Conservation (phyloP, 2,888 invertebrate species). For the Drosophila picticornis region DNA sequence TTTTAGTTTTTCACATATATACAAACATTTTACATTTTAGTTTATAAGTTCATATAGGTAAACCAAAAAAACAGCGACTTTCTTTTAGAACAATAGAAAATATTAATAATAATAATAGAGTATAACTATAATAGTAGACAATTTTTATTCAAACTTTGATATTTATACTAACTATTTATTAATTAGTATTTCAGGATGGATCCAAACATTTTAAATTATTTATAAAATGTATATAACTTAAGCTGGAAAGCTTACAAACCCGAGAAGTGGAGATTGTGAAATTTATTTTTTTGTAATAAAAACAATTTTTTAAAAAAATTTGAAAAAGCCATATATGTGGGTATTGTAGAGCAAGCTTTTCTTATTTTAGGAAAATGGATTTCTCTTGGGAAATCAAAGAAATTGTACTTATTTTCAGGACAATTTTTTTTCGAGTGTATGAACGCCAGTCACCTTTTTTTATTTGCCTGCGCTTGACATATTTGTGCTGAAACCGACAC, state of each 20-base stretch:
- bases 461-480: conserved; percentile 79
- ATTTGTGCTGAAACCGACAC: conserved; percentile 76
- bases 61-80: background rate
- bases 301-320: background rate
- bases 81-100: background rate
- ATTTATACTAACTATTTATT: background rate
- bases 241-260: background rate
- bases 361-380: background rate
- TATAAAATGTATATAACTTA: background rate
- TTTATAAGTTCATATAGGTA: background rate
- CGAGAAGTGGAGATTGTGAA: background rate
- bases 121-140: background rate
- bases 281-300: background rate
- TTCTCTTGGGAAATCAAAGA: background rate
- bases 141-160: background rate
- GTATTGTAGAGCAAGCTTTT: background rate
- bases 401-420: background rate
- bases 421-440: background rate
- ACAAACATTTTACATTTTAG: background rate
- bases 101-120: background rate
- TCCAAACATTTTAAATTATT: background rate
- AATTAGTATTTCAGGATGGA: background rate
- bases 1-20: background rate
- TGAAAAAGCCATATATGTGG: background rate
- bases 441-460: conserved; percentile 21